Evolutionary conservation across 2,797 vertebrate species (phyloP).

Genomic region (Bothrops alternatus): DNA sequence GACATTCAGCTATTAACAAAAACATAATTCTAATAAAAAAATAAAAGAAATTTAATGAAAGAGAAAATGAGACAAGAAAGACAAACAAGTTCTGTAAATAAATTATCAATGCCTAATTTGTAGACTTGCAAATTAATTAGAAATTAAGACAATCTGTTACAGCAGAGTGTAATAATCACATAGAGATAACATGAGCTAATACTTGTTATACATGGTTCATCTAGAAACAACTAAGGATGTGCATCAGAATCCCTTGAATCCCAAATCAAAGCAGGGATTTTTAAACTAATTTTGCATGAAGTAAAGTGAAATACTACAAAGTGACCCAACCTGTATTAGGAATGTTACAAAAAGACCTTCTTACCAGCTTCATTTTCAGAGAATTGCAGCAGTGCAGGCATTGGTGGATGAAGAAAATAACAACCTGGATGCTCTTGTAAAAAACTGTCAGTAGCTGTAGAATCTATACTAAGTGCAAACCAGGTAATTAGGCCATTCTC

Average conservation of each 20-base stretch:
- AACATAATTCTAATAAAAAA: not conserved
- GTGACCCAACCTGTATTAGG: not conserved
- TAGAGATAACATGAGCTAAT: not conserved
- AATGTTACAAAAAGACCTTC: not conserved
- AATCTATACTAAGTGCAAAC: conserved; percentile 83
- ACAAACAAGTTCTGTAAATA: not conserved
- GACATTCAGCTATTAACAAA: not conserved
- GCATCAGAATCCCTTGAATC: not conserved
- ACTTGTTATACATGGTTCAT: not conserved
- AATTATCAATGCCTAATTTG: not conserved
- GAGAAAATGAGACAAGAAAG: not conserved
- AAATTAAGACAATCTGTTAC: not conserved
- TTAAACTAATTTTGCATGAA: not conserved
- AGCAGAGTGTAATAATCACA: not conserved
- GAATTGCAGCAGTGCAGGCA: conserved; percentile 83
- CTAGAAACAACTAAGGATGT: not conserved
- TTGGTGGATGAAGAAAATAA: conserved; percentile 79
- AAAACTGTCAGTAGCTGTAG: conserved; percentile 72
- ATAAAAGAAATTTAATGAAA: not conserved
- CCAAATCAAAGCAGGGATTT: not conserved
- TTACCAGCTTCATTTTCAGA: conserved; percentile 89
- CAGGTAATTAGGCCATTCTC: conserved; percentile 81
- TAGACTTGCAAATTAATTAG: not conserved
- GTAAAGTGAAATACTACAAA: not conserved
- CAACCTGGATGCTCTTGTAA: conserved; percentile 71